Percentiles rank a stretch among this genome's conserved stretches.
Conservation (phyloP, 2,888 invertebrate species). For the Acrobasis repandana region DNA sequence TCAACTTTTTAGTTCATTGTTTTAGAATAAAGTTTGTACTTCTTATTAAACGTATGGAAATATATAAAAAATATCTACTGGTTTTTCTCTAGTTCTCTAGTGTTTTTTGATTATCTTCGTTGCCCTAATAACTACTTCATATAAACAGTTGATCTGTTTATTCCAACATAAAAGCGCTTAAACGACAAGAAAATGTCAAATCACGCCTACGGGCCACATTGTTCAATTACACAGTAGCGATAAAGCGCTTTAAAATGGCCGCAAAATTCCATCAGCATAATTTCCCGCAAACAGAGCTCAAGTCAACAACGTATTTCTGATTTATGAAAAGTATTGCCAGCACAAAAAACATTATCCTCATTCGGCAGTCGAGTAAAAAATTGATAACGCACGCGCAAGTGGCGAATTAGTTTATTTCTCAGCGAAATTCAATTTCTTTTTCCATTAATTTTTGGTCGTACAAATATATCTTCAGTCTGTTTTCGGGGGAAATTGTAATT, state of each 20-base stretch:
- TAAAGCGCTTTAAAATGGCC: slow-evolving; percentile 18
- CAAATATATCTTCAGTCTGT: slow-evolving; percentile 11
- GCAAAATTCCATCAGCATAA: slow-evolving; percentile 17
- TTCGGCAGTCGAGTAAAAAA: slow-evolving; percentile 33
- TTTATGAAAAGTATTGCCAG: slow-evolving; percentile 53
- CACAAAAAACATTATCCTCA: slow-evolving; percentile 18
- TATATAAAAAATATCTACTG: too few relatives aligned
- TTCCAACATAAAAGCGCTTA: slow-evolving; percentile 2
- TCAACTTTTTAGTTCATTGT: too few relatives aligned
- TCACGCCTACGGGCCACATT: slow-evolving; percentile 9
- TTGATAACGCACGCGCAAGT: slow-evolving; percentile 58
- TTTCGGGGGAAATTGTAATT: neutral
- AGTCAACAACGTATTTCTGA: slow-evolving; percentile 40
- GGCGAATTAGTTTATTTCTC: slow-evolving; percentile 19
- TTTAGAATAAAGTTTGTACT: too few relatives aligned
- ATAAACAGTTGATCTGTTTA: neutral
- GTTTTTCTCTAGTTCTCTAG: neutral
- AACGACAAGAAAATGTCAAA: slow-evolving; percentile 17
- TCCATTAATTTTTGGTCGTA: slow-evolving; percentile 7
- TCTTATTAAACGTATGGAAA: too few relatives aligned
- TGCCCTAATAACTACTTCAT: neutral
- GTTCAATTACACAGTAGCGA: slow-evolving; percentile 15
- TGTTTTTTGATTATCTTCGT: neutral
- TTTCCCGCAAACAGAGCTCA: slow-evolving; percentile 14
- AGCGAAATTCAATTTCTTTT: slow-evolving; percentile 13